Conservation (phyloP, 2,888 invertebrate genomes). For the Harpagoxenus sublaevis region DNA sequence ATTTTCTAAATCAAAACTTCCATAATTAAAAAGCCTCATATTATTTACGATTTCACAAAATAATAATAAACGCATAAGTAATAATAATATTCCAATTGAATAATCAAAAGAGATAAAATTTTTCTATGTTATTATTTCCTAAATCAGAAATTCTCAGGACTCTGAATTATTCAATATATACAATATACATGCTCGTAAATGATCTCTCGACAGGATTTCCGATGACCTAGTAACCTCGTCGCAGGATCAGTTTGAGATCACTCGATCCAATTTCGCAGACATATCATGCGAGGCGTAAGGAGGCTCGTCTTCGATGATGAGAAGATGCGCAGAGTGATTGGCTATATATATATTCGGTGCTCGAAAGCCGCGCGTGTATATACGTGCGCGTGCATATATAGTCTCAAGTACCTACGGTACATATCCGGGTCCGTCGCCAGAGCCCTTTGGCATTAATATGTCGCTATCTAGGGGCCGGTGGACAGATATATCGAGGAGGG, state of each 20-base stretch:
- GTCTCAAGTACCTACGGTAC: constrained; percentile 53
- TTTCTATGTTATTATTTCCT: background rate
- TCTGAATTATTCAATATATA: background rate
- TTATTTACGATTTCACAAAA: background rate
- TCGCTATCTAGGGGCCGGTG: constrained; percentile 72
- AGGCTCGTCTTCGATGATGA: constrained; percentile 66
- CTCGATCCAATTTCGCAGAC: constrained; percentile 46
- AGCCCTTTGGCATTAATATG: constrained; percentile 73
- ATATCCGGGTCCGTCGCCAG: constrained; percentile 61
- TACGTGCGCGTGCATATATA: constrained; percentile 43
- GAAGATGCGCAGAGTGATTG: constrained; percentile 41
- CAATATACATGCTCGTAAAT: background rate
- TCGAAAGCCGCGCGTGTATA: constrained; percentile 58
- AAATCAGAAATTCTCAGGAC: background rate
- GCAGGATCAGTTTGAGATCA: constrained; percentile 18
- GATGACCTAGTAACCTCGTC: constrained; percentile 35
- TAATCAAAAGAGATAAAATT: background rate
- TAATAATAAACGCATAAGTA: background rate
- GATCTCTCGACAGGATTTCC: background rate
- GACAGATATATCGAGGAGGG: constrained; percentile 68
- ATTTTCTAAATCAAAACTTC: background rate
- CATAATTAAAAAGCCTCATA: background rate
- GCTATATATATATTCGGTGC: constrained; percentile 33
- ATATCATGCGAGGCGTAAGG: constrained; percentile 45
- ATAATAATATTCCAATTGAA: background rate